These are phyloP conservation scores for Potamarius usumacintae DNA, from an alignment of 2,113 vertebrate genomes.

Conservation along the genomic window DNA sequence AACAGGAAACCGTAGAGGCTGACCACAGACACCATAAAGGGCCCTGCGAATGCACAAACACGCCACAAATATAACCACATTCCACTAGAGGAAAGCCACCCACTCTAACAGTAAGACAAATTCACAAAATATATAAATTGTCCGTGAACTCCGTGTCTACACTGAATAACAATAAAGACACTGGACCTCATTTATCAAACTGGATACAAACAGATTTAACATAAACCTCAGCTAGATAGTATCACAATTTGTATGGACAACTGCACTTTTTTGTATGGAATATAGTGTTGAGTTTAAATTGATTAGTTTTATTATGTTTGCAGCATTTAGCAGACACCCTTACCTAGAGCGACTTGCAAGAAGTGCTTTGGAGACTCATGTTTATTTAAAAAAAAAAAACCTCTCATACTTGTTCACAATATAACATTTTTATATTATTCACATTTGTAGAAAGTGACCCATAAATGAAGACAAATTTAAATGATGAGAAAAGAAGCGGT, in stretches of 20 bases:
- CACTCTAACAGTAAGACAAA: neutral
- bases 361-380: no score
- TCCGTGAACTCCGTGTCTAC: neutral
- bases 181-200: neutral
- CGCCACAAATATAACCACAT: neutral
- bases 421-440: no score
- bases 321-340: neutral
- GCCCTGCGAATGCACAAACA: slow-evolving; percentile 63
- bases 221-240: neutral
- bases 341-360: neutral
- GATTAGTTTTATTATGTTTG: neutral
- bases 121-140: neutral
- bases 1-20: slow-evolving; percentile 72
- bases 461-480: no score
- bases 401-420: no score
- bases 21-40: slow-evolving; percentile 69
- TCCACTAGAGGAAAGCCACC: neutral
- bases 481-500: no score
- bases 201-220: neutral
- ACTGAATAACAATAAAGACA: neutral
- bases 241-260: neutral
- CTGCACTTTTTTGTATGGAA: neutral
- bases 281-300: no score
- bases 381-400: no score
- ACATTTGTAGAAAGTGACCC: no score